phyloP scores from a whole-genome alignment of 2,113 vertebrate species.

The Procavia capensis region DNA sequence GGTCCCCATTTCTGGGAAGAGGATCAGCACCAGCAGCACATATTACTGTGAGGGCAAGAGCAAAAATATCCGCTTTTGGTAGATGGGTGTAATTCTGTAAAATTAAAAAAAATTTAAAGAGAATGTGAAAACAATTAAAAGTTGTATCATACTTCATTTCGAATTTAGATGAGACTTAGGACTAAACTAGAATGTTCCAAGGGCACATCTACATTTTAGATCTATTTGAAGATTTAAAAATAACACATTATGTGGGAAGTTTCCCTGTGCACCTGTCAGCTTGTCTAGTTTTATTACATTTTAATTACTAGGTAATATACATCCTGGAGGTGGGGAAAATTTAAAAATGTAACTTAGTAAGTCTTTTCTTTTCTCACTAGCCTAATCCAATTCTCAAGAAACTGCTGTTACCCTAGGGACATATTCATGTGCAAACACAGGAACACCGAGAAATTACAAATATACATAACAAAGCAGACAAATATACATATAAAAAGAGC shows the following conservation, averaged over 20 bases:
- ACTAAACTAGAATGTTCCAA: constrained; percentile 31
- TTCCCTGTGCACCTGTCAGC: too few relatives aligned
- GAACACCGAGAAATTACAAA: not conserved
- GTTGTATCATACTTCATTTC: not conserved
- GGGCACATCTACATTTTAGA: not conserved
- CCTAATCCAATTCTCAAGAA: constrained; percentile 38
- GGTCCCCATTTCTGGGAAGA: constrained; percentile 96
- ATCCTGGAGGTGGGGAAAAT: not conserved
- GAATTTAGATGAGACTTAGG: not conserved
- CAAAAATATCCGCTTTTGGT: constrained; percentile 97
- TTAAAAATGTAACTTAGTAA: not conserved
- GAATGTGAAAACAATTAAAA: constrained; percentile 13
- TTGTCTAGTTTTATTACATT: too few relatives aligned
- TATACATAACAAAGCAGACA: not conserved
- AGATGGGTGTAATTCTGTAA: constrained; percentile 93
- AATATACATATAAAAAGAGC: not conserved
- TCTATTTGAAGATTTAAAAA: not conserved
- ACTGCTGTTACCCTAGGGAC: not conserved
- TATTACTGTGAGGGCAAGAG: constrained; percentile 95
- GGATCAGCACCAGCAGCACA: constrained; percentile 95
- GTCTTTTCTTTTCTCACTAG: not conserved
- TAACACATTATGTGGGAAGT: not conserved
- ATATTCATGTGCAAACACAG: constrained; percentile 42
- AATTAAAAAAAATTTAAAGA: not conserved
- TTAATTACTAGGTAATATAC: constrained; percentile 54